Base-by-base conservation (phyloP, 2,888 invertebrate genomes). In the Strigamia maritima region DNA sequence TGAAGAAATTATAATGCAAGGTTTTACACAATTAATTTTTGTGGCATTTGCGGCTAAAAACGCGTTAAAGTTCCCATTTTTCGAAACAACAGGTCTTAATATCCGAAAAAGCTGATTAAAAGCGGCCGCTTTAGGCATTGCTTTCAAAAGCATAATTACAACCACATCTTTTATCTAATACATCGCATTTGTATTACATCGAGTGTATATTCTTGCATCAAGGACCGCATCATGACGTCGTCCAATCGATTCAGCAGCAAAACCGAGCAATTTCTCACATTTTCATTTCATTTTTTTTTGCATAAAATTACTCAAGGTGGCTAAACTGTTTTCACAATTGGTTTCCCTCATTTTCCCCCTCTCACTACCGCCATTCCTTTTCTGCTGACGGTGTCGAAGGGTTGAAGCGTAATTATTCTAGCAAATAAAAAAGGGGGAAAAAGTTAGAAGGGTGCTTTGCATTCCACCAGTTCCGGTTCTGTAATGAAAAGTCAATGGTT, bases 401-500 rank as follows among this genome's bases (percentile, higher is more conserved):
- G 60, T 60, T 60, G 60, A 60, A 60, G 24, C 60, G 24, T 60
- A 60, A 60, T 60, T 60, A 60, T 60, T 60, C 60, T 7, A 24
- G 60, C 60, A 60, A 60, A 60, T 60, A 60, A 60, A 60, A 60
- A 60, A 10, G 16, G 19, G 22, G n/a, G n/a, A 60, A 60, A 60
- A 60, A 60, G n/a, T 60, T 60, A 60, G 60, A 60, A 60, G 60
- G 60, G 60, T 60, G 60, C 60, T 60, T 60, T 60, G 60, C 60
- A 60, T 60, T 60, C 60, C 60, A 60, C 60, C 60, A 60, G 60
- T 60, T 60, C 60, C 60, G 60, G 60, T 60, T 60, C 60, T 60
- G 60, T 60, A 60, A 60, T 60, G 60, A 60, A 60, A 60, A 60
- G 60, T 60, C 60, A 60, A 60, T 60, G 60, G 60, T 60, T 60